A percentile compares a stretch with the other conserved stretches of the same genome.
Conservation (phyloP, 1,140 invertebrate genomes). For the Papilio glaucus region DNA sequence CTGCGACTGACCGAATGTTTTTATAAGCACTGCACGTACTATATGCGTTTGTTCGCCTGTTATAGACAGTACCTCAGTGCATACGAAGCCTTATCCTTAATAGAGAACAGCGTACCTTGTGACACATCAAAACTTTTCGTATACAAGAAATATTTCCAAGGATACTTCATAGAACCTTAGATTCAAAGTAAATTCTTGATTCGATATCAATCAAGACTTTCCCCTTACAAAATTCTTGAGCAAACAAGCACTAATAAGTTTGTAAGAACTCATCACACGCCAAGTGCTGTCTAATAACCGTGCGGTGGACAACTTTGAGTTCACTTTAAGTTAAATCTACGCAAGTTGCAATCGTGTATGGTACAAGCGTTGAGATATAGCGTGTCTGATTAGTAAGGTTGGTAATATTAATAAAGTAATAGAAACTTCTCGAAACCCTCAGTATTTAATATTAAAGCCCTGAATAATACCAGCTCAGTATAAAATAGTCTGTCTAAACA, state of each 20-base stretch:
- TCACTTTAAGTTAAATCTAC: conserved; percentile 24
- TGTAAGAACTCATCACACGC: conserved; percentile 1
- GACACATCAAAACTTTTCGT: neutral
- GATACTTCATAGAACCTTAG: neutral
- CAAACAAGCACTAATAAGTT: conserved; percentile 6
- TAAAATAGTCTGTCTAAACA: too few species aligned
- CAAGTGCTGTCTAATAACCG: conserved; percentile 18
- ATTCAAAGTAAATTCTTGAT: neutral
- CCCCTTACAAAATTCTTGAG: neutral
- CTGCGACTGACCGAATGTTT: too few species aligned
- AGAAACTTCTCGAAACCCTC: too few species aligned
- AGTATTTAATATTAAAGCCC: too few species aligned
- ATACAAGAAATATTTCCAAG: neutral
- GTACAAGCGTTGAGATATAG: neutral
- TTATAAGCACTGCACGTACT: too few species aligned
- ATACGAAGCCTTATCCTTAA: too few species aligned
- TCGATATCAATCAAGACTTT: neutral
- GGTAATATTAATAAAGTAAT: neutral
- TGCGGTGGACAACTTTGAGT: conserved; percentile 19
- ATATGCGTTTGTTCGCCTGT: too few species aligned
- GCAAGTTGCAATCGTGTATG: conserved; percentile 3
- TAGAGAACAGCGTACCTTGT: neutral
- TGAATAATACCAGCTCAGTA: too few species aligned
- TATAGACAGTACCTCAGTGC: too few species aligned
- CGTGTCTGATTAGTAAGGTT: neutral